Base-by-base conservation (phyloP, 2,797 vertebrate genomes). In the Pteropus rufus region DNA sequence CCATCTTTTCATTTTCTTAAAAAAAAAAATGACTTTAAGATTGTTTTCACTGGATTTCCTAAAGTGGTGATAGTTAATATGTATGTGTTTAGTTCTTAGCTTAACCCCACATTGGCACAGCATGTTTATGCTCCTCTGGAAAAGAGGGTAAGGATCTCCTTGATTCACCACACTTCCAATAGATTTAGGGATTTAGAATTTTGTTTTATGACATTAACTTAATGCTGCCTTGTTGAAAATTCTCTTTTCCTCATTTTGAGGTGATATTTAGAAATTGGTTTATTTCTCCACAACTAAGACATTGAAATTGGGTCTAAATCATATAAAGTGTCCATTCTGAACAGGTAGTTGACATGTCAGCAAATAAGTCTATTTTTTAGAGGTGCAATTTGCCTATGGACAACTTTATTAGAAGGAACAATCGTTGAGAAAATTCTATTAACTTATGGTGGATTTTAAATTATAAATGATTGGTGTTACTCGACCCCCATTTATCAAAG, bases 161-260 rank as follows among this genome's bases (percentile, higher is more conserved):
- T 34, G 46, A 94, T 44, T 96, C 76, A 89, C 60, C 36, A 89
- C 90, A 89, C 58, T 93, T 95, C 34, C 56, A 92, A 11, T n/a
- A 58, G 14, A 77, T 36, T 79, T 91, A 70, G 41, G 49, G 16
- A 72, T 80, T 69, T 89, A 60, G 58, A 94, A 81, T 88, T 87
- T 52, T 90, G 36, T 73, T 94, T 94, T 70, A 76, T 89, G 24
- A 14, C 65, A 93, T 80, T 89, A 73, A 64, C 14, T 88, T 85
- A 96, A 93, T 76, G 44, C 44, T 93, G n/a, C 3, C 39, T 36
- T 90, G 58, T 65, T 44, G 36, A 84, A 93, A 89, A 91, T 44
- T 54, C 56, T 83, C 18, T 62, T 80, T 94, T 95, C 31, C 49
- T 88, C 79, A 56, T 96, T 64, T 82, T 72, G 52, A 89, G 44